A percentile compares a stretch with the other conserved stretches of the same genome.
Conservation (phyloP, 2,888 invertebrate species). For the Acronicta aceris region DNA sequence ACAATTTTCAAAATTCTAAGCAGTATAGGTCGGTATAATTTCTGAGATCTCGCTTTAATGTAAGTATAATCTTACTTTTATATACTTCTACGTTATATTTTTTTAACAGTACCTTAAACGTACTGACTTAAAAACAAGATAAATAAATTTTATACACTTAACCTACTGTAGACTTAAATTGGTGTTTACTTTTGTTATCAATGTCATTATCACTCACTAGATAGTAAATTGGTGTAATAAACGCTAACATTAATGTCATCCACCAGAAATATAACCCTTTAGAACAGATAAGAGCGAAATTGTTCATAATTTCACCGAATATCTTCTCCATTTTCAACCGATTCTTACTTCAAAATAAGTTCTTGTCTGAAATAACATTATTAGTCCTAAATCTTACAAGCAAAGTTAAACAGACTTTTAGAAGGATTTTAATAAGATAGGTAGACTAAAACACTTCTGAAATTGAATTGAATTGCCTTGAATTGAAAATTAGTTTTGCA, state of each 20-base stretch:
- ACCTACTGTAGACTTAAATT: slow-evolving; percentile 26
- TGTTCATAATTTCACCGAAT: slow-evolving; percentile 36
- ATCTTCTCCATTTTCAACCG: slow-evolving; percentile 15
- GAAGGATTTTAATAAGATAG: slow-evolving; percentile 16
- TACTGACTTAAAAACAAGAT: no score
- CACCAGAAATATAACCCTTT: slow-evolving; percentile 26
- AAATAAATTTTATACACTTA: slow-evolving; percentile 23
- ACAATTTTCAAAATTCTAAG: no score
- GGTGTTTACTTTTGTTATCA: slow-evolving; percentile 49
- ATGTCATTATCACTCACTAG: slow-evolving; percentile 57
- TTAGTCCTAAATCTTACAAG: slow-evolving; percentile 19
- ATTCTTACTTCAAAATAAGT: slow-evolving; percentile 36
- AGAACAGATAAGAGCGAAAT: slow-evolving; percentile 44
- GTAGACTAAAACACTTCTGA: slow-evolving; percentile 6
- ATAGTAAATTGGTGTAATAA: slow-evolving; percentile 45
- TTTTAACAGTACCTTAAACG: background rate
- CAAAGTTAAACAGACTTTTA: slow-evolving; percentile 22
- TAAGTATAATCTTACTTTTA: no score
- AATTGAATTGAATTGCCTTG: no score
- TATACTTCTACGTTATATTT: no score
- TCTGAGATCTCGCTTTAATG: no score
- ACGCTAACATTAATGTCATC: slow-evolving; percentile 39
- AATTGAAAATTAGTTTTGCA: slow-evolving; percentile 21
- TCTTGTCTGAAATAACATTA: slow-evolving; percentile 30
- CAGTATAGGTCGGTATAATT: no score